Percentiles rank a stretch among this genome's conserved stretches.
These are phyloP conservation scores for Tolmerus cingulatus DNA, from an alignment of 2,888 invertebrate species.

Conservation along the genomic window DNA sequence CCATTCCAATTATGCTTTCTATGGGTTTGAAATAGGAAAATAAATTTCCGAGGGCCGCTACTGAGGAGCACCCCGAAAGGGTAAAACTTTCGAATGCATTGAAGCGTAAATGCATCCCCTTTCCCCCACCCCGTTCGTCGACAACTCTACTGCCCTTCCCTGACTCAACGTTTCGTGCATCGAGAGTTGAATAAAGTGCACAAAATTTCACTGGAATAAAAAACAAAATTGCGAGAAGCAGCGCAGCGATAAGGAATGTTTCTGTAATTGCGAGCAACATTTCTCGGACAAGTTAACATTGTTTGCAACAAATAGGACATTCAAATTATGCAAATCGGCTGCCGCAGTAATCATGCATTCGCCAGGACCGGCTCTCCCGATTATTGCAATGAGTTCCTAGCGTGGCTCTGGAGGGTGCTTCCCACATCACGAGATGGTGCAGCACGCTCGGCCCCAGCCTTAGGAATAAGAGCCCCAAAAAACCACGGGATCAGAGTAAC, in stretches of 20 bases:
- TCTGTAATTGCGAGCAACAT: not conserved
- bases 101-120: not conserved
- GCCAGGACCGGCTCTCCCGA: not conserved
- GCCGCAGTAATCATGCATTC: slow-evolving; percentile 7
- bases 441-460: not conserved
- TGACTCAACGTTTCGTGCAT: not conserved
- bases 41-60: not conserved
- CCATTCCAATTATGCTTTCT: not conserved
- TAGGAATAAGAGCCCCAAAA: not conserved
- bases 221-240: not conserved
- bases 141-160: not conserved
- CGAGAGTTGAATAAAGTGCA: not conserved
- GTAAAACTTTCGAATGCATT: not conserved
- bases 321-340: slow-evolving; percentile 14
- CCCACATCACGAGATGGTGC: not conserved
- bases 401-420: not conserved
- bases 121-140: too few relatives aligned
- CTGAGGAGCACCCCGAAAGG: not conserved
- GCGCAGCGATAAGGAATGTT: not conserved
- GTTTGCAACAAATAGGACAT: not conserved
- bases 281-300: not conserved
- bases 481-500: not conserved
- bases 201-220: not conserved
- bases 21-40: not conserved
- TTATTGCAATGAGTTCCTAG: not conserved